Percentiles rank a stretch among this genome's conserved stretches.
Evolutionary conservation across 1,140 invertebrate genomes (phyloP).

Genomic region (Dendroctonus valens): DNA sequence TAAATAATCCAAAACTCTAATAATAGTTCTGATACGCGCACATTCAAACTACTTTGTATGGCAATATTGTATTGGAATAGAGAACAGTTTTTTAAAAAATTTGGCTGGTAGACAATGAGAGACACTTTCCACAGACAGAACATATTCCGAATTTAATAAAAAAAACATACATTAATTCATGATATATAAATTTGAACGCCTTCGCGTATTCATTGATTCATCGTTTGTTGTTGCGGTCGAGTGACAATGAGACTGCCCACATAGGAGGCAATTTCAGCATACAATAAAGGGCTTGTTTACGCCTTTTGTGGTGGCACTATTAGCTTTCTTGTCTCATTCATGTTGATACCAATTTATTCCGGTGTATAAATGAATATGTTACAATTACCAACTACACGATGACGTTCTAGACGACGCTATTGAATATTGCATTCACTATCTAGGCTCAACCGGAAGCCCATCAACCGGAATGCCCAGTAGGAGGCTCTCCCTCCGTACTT

Average conservation of each 20-base stretch:
- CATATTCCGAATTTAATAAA: no score
- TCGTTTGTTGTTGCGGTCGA: conserved; percentile 1
- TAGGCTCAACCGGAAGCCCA: not conserved
- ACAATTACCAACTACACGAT: conserved; percentile 25
- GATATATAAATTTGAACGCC: conserved; percentile 2
- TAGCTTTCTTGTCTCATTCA: conserved; percentile 15
- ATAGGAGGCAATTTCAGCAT: conserved; percentile 12
- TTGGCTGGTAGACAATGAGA: no score
- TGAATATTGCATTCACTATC: conserved; percentile 9
- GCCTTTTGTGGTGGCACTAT: conserved; percentile 25
- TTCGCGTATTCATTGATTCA: conserved; percentile 1
- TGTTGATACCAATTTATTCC: conserved; percentile 1
- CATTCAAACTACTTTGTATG: no score
- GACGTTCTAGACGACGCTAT: conserved; percentile 10
- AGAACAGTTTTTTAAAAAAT: no score
- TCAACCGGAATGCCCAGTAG: not conserved
- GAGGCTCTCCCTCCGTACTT: no score
- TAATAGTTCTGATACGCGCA: no score
- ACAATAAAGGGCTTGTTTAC: conserved; percentile 25
- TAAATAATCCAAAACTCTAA: no score
- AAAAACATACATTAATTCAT: no score
- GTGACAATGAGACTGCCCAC: conserved; percentile 22
- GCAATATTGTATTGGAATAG: no score
- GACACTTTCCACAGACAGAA: no score
- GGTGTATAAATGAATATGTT: conserved; percentile 24